Evolutionary conservation across 1,140 invertebrate genomes (phyloP), one percentile per base, ranked within the genome.

Genomic region (Brachionus plicatilis): DNA sequence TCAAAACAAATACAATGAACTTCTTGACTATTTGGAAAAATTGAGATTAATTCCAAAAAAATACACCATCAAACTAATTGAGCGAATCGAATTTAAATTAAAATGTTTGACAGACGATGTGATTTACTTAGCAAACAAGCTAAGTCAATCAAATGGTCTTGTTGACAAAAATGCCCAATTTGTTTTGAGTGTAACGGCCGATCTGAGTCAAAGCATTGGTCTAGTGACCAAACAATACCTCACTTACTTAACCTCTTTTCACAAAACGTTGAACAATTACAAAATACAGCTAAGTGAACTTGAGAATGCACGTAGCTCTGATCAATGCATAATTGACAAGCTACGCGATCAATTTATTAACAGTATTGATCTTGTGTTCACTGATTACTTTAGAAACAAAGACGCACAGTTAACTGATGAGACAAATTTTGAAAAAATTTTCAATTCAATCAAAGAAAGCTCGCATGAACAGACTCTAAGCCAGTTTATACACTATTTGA

Each of bases 41-140:
- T 72, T 72, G 68, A 72, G 37, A 72, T 41, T n/a, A 6, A 37
- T 72, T 12, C 68, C 68, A 37, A 72, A 14, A 72, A 72, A 72
- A 14, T 72, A 72, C 33, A 14, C 12, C 33, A 17, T 12, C 8
- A 41, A 72, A 72, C 11, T 72, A 72, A 17, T 72, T 41, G 33
- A 72, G 14, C 27, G 12, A 11, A 72, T 72, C 17, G 68, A 72
- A 17, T 17, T 37, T 37, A 72, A 72, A 8, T 9, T 72, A 17
- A 72, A 72, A 41, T 72, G 29, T 33, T 72, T 72, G n/a, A 37
- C 37, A 17, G 41, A 0, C 27, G 68, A 72, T 17, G 12, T 72
- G 3, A 17, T 41, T 2, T n/a, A 72, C 3, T 8, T 41, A 41
- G 12, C 68, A 72, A 72, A 72, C n/a, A 17, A 72, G 33, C n/a